Evolutionary conservation across 2,113 vertebrate genomes (phyloP).

Genomic region (Nothoprocta pentlandii): DNA sequence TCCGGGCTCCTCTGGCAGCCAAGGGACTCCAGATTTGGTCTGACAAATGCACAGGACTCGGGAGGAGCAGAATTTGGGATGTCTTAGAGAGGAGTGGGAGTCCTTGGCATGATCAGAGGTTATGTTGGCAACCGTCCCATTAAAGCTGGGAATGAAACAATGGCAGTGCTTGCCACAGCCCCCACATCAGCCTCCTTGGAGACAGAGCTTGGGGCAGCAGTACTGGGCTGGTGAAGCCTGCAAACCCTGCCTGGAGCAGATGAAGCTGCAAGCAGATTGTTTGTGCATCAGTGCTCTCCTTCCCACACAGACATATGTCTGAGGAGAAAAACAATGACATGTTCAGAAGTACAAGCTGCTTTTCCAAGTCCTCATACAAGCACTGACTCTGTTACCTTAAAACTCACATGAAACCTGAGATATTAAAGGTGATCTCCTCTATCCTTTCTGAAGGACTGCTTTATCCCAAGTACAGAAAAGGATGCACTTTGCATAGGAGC

Average conservation of each 20-base stretch:
- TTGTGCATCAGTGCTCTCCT: slow-evolving; percentile 46
- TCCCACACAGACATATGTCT: slow-evolving; percentile 57
- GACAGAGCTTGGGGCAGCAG: neutral
- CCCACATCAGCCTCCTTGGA: neutral
- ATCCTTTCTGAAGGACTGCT: neutral
- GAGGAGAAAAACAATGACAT: neutral
- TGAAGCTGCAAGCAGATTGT: neutral
- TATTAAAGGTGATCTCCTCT: neutral
- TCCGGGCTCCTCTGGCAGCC: neutral
- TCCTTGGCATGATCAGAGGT: neutral
- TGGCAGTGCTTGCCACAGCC: neutral
- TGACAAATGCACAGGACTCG: neutral
- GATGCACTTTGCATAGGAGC: accelerated
- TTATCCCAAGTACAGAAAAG: neutral
- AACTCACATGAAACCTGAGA: neutral
- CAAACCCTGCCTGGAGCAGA: neutral
- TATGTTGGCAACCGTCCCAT: neutral
- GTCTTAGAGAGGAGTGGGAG: neutral
- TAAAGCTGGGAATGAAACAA: neutral
- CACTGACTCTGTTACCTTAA: neutral
- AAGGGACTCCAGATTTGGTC: accelerated
- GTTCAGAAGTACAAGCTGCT: neutral
- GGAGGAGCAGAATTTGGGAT: neutral
- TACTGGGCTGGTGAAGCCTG: accelerated
- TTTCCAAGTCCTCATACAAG: neutral